Base-by-base conservation (phyloP, 2,797 vertebrate genomes). In the Nyctibius grandis region DNA sequence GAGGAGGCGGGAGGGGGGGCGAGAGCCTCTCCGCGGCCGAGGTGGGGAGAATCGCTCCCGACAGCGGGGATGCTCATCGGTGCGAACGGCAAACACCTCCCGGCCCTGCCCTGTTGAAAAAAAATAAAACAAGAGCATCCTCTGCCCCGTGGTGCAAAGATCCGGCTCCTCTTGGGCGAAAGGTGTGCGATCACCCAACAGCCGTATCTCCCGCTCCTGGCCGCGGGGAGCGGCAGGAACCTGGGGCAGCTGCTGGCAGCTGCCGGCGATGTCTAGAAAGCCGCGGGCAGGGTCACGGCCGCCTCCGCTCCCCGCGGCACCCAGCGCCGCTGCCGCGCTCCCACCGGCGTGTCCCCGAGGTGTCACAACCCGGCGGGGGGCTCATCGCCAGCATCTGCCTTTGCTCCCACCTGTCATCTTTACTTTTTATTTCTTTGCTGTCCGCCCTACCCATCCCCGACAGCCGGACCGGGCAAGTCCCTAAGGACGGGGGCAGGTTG, bases 201-300 rank as follows among this genome's bases (percentile, higher is more conserved):
- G 53, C 54, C 50, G 82, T 82, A 61, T 76, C 78, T 60, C 45
- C 38, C 17, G n/a, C 51, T 88, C 53, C 67, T 6, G 77, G 42
- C 54, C 33, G 44, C 70, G 44, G 50, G 59, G 19, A 59, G 69
- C 1, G 65, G 40, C 83, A 82, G 88, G 59, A 47, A 56, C 17
- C 16, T 7, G 45, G 23, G 68, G 59, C 63, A 87, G 88, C 67
- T 50, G 85, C 72, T 81, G 61, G 93, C 89, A 64, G 78, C 93
- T 70, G 65, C 69, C 80, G 47, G 34, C 91, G 17, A 60, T 96
- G 87, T 95, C 95, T 90, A 45, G 85, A 88, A 88, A 95, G 90
- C 93, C 82, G 51, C 47, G 47, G 60, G 68, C 88, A 69, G 89
- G 73, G 84, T 89, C 87, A 82, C 77, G 74, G 94, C 73, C 45